Evolutionary conservation across 2,797 vertebrate genomes (phyloP).

Genomic region (Channa striata): DNA sequence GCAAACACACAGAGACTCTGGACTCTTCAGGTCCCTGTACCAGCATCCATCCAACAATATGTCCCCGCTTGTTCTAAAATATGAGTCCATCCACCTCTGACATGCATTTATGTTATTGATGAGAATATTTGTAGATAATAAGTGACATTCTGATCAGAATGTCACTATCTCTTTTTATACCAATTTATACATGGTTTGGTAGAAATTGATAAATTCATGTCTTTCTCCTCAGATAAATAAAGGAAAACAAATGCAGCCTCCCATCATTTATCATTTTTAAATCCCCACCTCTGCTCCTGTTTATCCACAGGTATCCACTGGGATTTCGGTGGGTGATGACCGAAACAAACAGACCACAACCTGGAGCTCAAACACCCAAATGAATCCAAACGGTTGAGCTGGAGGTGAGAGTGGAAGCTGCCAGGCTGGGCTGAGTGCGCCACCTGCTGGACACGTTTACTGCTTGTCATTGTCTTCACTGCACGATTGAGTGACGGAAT

Average conservation of each 20-base stretch:
- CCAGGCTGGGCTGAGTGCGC: constrained; percentile 38
- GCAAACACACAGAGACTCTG: background rate
- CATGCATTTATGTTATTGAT: too few relatives aligned
- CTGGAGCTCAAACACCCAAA: constrained; percentile 32
- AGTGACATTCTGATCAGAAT: too few relatives aligned
- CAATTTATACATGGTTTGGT: too few relatives aligned
- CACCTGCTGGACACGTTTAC: constrained; percentile 58
- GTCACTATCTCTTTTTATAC: too few relatives aligned
- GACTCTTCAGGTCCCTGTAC: background rate
- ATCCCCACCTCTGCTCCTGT: constrained; percentile 56
- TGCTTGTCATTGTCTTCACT: too few relatives aligned
- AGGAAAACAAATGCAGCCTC: background rate
- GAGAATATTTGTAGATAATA: too few relatives aligned
- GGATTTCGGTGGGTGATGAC: constrained; percentile 50
- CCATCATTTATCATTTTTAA: background rate
- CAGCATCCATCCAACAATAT: background rate
- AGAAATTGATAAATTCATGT: background rate
- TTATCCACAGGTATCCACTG: constrained; percentile 54
- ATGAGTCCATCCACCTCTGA: too few relatives aligned
- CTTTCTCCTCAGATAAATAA: constrained; percentile 4
- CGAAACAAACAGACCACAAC: constrained; percentile 53
- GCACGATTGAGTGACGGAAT: too few relatives aligned
- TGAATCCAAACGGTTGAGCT: background rate
- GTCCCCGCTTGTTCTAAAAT: background rate
- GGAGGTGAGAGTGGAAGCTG: background rate